phyloP scores from a whole-genome alignment of 2,888 invertebrate species.

The Melieria omissa region DNA sequence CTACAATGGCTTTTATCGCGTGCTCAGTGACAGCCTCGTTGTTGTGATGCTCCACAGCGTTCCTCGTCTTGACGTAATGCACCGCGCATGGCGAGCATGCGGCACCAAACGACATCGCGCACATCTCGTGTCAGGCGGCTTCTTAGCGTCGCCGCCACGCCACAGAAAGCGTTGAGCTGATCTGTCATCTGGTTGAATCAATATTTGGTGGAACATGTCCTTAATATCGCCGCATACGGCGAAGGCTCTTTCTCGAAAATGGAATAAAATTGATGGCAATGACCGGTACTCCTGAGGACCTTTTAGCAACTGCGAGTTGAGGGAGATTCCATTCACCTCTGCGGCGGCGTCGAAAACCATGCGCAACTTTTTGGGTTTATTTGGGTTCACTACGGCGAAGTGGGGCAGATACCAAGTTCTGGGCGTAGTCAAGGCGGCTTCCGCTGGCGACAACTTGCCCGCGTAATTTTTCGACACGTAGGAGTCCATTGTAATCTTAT shows the following conservation, averaged over 20 bases:
- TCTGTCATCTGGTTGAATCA: conserved; percentile 50
- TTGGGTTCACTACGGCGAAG: conserved; percentile 45
- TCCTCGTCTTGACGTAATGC: conserved; percentile 1
- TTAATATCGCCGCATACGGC: conserved; percentile 48
- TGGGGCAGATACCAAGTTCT: conserved; percentile 51
- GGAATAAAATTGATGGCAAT: conserved; percentile 54
- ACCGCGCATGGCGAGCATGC: background rate
- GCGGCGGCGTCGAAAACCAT: conserved; percentile 57
- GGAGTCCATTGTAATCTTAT: background rate
- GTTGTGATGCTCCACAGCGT: conserved; percentile 2
- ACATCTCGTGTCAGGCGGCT: conserved; percentile 1
- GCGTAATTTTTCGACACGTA: conserved; percentile 13
- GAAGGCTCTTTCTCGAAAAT: conserved; percentile 54
- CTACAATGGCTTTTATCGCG: conserved; percentile 29
- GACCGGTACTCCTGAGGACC: conserved; percentile 56
- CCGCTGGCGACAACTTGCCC: conserved; percentile 24
- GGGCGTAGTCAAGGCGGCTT: conserved; percentile 17
- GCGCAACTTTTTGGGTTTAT: conserved; percentile 49
- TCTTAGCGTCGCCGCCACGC: conserved; percentile 37
- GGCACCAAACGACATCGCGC: conserved; percentile 7
- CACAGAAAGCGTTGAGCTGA: conserved; percentile 55
- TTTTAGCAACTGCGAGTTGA: conserved; percentile 44
- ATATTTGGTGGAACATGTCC: conserved; percentile 37
- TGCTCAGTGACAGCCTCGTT: conserved; percentile 7
- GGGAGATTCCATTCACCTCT: conserved; percentile 43